These are phyloP conservation scores for Dromococcyx pavoninus DNA, from an alignment of 2,797 vertebrate genomes.

Conservation along the genomic window DNA sequence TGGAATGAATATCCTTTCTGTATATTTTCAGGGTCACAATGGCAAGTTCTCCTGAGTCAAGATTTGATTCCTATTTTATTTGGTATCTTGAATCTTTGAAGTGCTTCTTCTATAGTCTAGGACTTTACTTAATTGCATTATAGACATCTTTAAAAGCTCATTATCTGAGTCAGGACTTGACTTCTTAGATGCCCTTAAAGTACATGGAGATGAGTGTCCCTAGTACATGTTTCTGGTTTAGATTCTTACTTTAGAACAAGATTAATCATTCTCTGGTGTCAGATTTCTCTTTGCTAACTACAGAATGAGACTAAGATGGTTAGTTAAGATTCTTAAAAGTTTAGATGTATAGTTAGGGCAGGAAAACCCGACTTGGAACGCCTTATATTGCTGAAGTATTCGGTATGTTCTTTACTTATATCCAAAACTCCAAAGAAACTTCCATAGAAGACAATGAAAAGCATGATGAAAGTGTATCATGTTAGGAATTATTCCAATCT, in stretches of 20 bases:
- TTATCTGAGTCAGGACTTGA: not conserved
- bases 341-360: not conserved
- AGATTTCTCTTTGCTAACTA: not conserved
- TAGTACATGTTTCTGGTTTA: not conserved
- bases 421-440: not conserved
- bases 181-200: not conserved
- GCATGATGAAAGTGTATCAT: rapidly evolving
- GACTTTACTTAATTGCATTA: not conserved
- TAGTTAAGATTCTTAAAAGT: not conserved
- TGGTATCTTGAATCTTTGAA: not conserved
- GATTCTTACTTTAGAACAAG: not conserved
- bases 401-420: not conserved
- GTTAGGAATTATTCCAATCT: not conserved
- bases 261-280: not conserved
- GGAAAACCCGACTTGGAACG: not conserved
- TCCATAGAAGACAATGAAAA: not conserved
- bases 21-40: not conserved
- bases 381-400: not conserved
- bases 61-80: not conserved
- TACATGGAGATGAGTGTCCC: not conserved
- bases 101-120: not conserved
- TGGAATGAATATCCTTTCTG: not conserved
- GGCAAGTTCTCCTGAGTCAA: not conserved
- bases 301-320: not conserved
- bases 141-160: not conserved